Evolutionary conservation across 2,888 invertebrate species (phyloP), one percentile per base, ranked within the genome.

Genomic region (Schrankia costaestrigalis): DNA sequence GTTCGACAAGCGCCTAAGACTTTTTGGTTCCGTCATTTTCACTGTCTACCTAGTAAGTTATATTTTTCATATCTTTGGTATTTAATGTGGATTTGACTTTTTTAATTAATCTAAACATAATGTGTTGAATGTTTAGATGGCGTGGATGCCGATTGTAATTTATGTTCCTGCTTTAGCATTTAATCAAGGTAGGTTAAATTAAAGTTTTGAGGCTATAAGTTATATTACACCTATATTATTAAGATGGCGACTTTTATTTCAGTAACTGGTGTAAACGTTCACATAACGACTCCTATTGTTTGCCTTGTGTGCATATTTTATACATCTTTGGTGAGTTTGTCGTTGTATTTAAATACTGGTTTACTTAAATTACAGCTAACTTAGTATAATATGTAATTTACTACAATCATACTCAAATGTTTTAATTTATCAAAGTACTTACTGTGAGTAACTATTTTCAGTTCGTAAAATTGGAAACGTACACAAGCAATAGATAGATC

Each of bases 231-330:
- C 4, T 9, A 6, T 2, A 7, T 19, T 18, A 19, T 1, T 18
- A 8, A 18, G 7, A 10, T 6, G 4, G 5, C n/a, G 3, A 26
- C 27, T 46, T 41, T 23, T 26, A 40, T 36, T 88, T 83, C 75
- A 92, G 94, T 94, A 2, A 94, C 95, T 3, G 94, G 94, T 7
- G 90, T 93, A 0, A 92, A 93, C 56, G 90, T 94, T 24, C 94
- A 94, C 64, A 87, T 92, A 13, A 89, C 94, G 0, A 93, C 94
- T 1, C 91, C 93, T 1, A 84, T 94, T 10, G 93, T 94, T 2
- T 94, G 94, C 46, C 65, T 91, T 9, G 92, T 95, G 13, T 94
- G 94, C 67, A 95, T 94, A 62, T 93, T 94, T 70, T 94, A 95
- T 63, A 95, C 95, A 0, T 91, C 92, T 39, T 89, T 94, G 77